Evolutionary conservation across 2,888 invertebrate species (phyloP).

Genomic region (Blomia tropicalis): DNA sequence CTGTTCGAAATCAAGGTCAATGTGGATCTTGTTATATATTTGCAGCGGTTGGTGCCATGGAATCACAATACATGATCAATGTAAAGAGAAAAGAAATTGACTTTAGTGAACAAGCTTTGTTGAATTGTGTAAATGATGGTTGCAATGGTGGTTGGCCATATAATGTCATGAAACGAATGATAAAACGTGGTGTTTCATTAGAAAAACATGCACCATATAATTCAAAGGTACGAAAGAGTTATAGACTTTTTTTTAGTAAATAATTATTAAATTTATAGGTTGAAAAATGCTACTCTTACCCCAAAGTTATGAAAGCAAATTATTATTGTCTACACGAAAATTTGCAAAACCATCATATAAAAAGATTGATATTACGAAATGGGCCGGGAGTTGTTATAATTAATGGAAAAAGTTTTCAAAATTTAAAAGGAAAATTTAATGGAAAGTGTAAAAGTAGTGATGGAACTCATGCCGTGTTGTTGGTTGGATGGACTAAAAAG

Average conservation of each 20-base stretch:
- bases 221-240: no score
- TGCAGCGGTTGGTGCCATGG: background rate
- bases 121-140: background rate
- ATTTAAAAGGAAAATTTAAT: no score
- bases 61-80: background rate
- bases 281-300: no score
- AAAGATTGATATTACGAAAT: no score
- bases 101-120: background rate
- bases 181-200: background rate
- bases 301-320: no score
- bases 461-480: background rate
- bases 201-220: no score
- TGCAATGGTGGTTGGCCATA: background rate
- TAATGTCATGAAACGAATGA: background rate
- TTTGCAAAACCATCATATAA: no score
- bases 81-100: background rate
- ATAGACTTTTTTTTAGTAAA: no score
- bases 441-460: no score
- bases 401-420: background rate
- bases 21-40: slow-evolving; percentile 1
- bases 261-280: no score
- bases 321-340: no score
- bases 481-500: background rate
- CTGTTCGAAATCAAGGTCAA: background rate
- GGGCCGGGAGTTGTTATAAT: background rate